Conservation (phyloP, 2,113 vertebrate species). For the Albula glossodonta region DNA sequence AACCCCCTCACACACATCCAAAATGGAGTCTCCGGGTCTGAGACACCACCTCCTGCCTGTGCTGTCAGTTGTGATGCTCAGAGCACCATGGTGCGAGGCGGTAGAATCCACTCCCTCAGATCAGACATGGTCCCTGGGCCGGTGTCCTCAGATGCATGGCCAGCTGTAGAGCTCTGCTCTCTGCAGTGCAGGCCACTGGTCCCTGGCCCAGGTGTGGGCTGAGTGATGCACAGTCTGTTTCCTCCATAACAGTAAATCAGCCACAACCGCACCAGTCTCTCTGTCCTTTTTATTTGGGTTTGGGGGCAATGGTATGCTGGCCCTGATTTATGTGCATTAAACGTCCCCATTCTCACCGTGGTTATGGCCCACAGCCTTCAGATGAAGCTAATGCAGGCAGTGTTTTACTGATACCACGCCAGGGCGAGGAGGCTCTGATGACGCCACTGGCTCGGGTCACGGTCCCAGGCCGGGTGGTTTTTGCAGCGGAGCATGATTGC, state of each 20-base stretch:
- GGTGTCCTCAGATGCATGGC: background rate
- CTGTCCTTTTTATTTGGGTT: constrained; percentile 48
- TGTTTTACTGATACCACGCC: constrained; percentile 43
- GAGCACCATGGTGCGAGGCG: too few relatives aligned
- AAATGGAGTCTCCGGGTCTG: too few relatives aligned
- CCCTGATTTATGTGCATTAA: constrained; percentile 49
- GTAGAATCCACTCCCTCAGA: too few relatives aligned
- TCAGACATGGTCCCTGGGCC: too few relatives aligned
- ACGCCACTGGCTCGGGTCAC: background rate
- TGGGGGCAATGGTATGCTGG: constrained; percentile 33
- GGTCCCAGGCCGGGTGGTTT: background rate
- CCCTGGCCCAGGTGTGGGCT: background rate
- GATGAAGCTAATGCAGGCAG: constrained; percentile 38
- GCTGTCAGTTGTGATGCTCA: too few relatives aligned
- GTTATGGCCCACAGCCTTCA: constrained; percentile 46
- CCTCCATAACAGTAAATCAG: constrained; percentile 40
- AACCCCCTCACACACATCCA: too few relatives aligned
- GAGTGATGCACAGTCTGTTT: constrained; percentile 21
- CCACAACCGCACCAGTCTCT: constrained; percentile 25
- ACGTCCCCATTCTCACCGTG: constrained; percentile 39
- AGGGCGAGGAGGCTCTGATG: background rate
- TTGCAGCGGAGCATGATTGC: background rate
- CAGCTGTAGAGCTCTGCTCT: background rate
- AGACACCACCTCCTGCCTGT: too few relatives aligned
- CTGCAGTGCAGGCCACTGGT: background rate